Base-by-base conservation (phyloP, 2,888 invertebrate genomes). In the Andrena praecox region DNA sequence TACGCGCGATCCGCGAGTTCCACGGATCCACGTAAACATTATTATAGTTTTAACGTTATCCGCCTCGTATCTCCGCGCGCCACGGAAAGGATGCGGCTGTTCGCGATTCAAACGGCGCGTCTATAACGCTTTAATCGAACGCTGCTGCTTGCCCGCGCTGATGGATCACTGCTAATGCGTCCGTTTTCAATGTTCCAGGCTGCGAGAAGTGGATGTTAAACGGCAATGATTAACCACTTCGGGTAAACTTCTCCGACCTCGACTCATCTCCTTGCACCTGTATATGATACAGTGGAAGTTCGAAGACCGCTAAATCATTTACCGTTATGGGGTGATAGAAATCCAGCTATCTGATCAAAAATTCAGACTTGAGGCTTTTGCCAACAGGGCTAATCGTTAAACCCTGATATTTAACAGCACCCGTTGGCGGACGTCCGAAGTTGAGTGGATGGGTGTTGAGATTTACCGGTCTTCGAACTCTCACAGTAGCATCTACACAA, bases 41-140 rank as follows among this genome's bases (percentile, higher is more conserved):
- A 80, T 76, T 72, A 76, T 56, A 75, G 67, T 66, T 71, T 71
- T 54, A 74, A 60, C 48, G 33, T 35, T 70, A 78, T 77, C 77
- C 63, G 0, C 2, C 31, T 59, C 27, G 20, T 50, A 62, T 68
- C 67, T 64, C 69, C 50, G 16, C 31, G 52, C 27, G 59, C 35
- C 27, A 50, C 5, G 5, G 10, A 16, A 6, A 16, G 24, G 6
- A 33, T 8, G 35, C 56, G 12, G 64, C 59, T 33, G 50, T 52
- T 72, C 48, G 35, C 59, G 50, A 72, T 59, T 72, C 20, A 60
- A 72, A 50, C 50, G 59, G 35, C 48, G 7, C 59, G n/a, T 29
- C 59, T 64, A 72, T 71, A 70, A 75, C 50, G 50, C 29, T 33
- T 42, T 52, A 54, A 52, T n/a, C 69, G 54, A 24, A 20, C 12